Evolutionary conservation across 2,888 invertebrate genomes (phyloP).

Genomic region (Amiota mariae): DNA sequence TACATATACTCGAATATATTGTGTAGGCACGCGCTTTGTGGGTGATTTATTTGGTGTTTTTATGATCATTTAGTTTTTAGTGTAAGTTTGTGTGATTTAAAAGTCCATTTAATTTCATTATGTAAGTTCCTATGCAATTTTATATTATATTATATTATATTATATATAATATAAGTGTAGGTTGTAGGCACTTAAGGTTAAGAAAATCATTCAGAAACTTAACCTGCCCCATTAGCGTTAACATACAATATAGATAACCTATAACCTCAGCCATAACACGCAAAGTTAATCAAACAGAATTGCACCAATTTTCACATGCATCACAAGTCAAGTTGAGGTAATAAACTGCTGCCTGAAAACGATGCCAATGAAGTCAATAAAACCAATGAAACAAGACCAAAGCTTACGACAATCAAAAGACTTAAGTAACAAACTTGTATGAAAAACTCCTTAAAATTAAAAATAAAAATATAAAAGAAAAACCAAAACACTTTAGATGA

Average conservation of each 20-base stretch:
- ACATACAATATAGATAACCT: not conserved
- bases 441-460: no score
- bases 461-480: no score
- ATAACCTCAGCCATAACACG: slow-evolving; percentile 15
- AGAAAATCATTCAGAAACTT: no score
- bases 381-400: not conserved
- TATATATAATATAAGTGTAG: not conserved
- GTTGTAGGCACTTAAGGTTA: no score
- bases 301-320: slow-evolving; percentile 21
- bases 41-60: slow-evolving; percentile 39
- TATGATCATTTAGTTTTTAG: slow-evolving; percentile 9
- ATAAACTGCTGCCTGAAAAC: no score
- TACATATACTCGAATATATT: not conserved
- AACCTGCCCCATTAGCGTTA: no score
- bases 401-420: not conserved
- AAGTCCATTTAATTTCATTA: slow-evolving; percentile 2
- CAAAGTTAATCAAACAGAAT: slow-evolving; percentile 17
- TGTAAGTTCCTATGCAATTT: not conserved
- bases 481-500: slow-evolving; percentile 6
- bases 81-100: slow-evolving; percentile 13
- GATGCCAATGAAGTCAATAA: not conserved
- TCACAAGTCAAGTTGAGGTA: not conserved
- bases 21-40: slow-evolving; percentile 42
- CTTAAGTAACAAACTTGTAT: slow-evolving; percentile 7
- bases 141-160: no score